Evolutionary conservation across 2,888 invertebrate species (phyloP), one percentile per base, ranked within the genome.

Genomic region (Loripinus fragilis): DNA sequence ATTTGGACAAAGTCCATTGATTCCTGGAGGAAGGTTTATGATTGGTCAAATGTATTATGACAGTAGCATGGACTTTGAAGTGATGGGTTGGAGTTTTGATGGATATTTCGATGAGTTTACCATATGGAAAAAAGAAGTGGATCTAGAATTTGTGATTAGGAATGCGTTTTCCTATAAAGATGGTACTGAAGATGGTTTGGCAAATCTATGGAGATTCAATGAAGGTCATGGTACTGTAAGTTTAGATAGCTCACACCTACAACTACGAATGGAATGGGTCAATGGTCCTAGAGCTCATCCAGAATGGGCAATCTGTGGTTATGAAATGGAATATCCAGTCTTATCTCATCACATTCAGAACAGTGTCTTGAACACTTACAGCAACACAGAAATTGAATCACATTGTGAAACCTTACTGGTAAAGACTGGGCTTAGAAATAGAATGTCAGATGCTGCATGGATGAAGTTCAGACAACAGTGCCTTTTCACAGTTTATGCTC

Each of bases 21-120:
- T 33, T n/a, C 85, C 87, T 10, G 86, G 88, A 52, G 90, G 89
- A 28, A 78, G 71, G 15, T 80, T 90, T 52, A 85, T 80, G 79
- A 75, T 89, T 17, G 90, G 90, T 17, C 80, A 85, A 33, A 85
- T 85, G 75, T 77, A 83, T 75, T 68, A 79, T 25, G 67, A 77
- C 35, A 55, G 38, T 25, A 45, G 41, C 25, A 33, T 65, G 23
- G 71, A 75, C 15, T 64, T 71, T 23, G 64, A 72, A 17, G 73
- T 68, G 15, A 50, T 85, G 2, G 30, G 55, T 41, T 88, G 87
- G 86, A 74, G 72, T 41, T 86, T 86, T 48, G 50, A 71, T 33
- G 90, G 89, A 23, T 73, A 75, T 28, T 65, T 89, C 33, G 88
- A 89, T 67, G 89, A 88, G 38, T 75, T 90, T 52, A 78, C 85